A percentile compares a stretch with the other conserved stretches of the same genome.
phyloP scores from a whole-genome alignment of 1,140 invertebrate species.

The Ectropis grisescens region DNA sequence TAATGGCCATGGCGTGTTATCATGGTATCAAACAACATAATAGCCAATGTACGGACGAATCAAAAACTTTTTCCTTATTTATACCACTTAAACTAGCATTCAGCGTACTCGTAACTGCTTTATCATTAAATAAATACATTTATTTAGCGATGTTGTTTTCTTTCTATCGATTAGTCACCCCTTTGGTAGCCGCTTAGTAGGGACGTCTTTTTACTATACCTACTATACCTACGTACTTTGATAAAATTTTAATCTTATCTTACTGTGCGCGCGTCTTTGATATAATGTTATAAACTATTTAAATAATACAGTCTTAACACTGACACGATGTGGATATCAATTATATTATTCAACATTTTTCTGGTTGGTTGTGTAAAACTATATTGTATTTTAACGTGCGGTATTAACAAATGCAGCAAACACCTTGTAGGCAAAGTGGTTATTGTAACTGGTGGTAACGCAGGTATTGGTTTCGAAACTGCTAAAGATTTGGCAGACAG shows the following conservation, averaged over 20 bases:
- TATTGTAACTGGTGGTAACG: conserved; percentile 83
- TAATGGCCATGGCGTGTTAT: too few relatives aligned
- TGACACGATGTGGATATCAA: not conserved
- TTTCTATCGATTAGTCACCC: too few relatives aligned
- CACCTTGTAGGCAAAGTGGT: conserved; percentile 60
- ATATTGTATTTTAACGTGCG: not conserved
- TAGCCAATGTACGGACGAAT: too few relatives aligned
- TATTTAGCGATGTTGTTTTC: too few relatives aligned
- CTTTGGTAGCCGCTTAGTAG: too few relatives aligned
- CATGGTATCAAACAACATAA: too few relatives aligned
- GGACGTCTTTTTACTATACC: not conserved
- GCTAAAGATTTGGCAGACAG: conserved; percentile 74
- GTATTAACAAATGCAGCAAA: conserved; percentile 19
- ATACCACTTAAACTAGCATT: too few relatives aligned
- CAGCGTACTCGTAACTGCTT: too few relatives aligned
- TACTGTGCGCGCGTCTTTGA: not conserved
- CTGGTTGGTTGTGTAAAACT: not conserved
- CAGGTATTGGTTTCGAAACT: conserved; percentile 88
- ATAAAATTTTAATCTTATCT: not conserved
- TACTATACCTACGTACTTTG: not conserved
- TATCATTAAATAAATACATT: too few relatives aligned
- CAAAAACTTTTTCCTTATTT: too few relatives aligned
- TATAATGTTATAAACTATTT: not conserved
- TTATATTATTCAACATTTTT: not conserved
- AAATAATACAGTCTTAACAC: not conserved